Percentiles rank a stretch among this genome's conserved stretches.
phyloP scores from a whole-genome alignment of 1,140 invertebrate species.

The Episyrphus balteatus region DNA sequence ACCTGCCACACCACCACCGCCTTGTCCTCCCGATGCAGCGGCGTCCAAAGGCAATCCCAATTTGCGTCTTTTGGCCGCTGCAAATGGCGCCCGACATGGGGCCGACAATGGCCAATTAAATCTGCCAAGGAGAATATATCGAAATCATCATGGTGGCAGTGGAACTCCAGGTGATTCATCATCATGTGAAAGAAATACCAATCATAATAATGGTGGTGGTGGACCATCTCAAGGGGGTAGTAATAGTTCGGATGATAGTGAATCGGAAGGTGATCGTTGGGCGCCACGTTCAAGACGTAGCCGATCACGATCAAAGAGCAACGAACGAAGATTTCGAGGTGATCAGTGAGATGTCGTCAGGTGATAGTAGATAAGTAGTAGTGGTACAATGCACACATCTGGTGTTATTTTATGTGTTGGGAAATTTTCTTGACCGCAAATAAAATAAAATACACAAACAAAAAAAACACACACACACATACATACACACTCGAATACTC shows the following conservation, averaged over 20 bases:
- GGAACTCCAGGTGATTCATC: background rate
- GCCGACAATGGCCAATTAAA: background rate
- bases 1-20: constrained; percentile 1
- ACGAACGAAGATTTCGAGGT: constrained; percentile 3
- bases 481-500: background rate
- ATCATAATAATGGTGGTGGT: no score
- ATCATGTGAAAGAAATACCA: background rate
- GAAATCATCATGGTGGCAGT: background rate
- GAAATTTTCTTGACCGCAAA: background rate
- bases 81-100: background rate
- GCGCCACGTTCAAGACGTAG: background rate
- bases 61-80: background rate
- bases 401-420: background rate
- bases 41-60: background rate
- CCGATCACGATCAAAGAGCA: constrained; percentile 3
- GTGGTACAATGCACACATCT: background rate
- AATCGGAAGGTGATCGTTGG: constrained; percentile 2
- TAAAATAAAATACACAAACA: no score
- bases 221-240: no score
- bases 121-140: background rate
- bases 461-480: no score
- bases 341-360: no score
- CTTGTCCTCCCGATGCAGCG: background rate
- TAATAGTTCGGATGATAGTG: constrained; percentile 4
- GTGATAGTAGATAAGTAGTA: background rate